A percentile compares a stretch with the other conserved stretches of the same genome.
Conservation (phyloP, 2,888 invertebrate species). For the Eurytoma californica region DNA sequence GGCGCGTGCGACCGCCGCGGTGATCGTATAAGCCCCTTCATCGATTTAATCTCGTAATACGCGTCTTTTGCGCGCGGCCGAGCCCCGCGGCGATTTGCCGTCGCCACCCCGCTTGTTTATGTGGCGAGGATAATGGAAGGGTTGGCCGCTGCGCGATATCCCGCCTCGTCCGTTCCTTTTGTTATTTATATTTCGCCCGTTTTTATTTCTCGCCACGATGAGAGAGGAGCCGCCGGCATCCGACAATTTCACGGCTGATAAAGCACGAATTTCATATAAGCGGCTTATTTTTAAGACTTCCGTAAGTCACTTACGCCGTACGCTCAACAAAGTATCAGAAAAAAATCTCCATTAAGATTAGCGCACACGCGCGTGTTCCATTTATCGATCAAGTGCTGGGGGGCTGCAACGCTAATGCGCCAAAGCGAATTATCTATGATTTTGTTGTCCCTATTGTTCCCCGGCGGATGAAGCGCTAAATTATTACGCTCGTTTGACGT, state of each 20-base stretch:
- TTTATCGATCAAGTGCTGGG: neutral
- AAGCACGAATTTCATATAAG: constrained; percentile 32
- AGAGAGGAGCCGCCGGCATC: neutral
- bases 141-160: too few species aligned
- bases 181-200: too few species aligned
- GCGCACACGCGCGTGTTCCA: neutral
- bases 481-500: too few species aligned
- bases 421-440: neutral
- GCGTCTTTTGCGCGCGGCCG: neutral
- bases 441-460: neutral
- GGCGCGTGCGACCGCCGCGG: constrained; percentile 7
- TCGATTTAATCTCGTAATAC: constrained; percentile 42
- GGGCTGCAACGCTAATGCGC: neutral
- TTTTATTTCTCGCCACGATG: too few species aligned
- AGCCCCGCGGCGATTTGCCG: neutral
- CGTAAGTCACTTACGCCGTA: constrained; percentile 33
- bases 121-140: constrained; percentile 2
- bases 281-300: constrained; percentile 51
- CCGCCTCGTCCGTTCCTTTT: neutral
- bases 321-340: neutral
- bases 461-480: too few species aligned
- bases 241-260: constrained; percentile 42
- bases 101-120: neutral
- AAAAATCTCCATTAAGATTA: constrained; percentile 35
- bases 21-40: constrained; percentile 8